Percentiles rank a stretch among this genome's conserved stretches.
Evolutionary conservation across 2,797 vertebrate genomes (phyloP).

Genomic region (Pantherophis alleghaniensis): DNA sequence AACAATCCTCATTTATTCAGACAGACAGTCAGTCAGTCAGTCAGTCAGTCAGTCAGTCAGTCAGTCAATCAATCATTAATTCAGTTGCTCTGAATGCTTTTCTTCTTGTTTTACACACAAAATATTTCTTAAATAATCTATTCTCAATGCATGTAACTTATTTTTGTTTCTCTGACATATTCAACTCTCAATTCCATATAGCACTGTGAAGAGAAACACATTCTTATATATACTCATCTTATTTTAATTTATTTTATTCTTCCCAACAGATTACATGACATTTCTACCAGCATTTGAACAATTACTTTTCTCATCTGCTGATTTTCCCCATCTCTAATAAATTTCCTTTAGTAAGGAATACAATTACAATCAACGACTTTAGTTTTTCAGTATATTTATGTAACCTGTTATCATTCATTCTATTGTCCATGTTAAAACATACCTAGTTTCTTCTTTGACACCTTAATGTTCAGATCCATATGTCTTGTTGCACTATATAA

Average conservation of each 20-base stretch:
- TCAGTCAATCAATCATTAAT: neutral
- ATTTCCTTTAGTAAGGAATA: neutral
- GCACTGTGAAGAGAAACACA: neutral
- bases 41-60: rapidly evolving
- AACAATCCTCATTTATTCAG: neutral
- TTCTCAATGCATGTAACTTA: neutral
- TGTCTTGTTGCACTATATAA: neutral
- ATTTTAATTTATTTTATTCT: neutral
- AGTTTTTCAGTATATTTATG: neutral
- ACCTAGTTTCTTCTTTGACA: neutral
- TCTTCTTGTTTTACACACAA: neutral
- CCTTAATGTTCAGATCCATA: neutral
- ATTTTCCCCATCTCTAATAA: neutral
- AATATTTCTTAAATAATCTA: neutral
- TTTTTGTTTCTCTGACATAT: neutral
- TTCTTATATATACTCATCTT: neutral
- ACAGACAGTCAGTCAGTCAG: rapidly evolving
- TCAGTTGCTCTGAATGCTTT: neutral
- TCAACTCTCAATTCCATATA: neutral
- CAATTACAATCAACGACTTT: neutral
- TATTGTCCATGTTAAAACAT: neutral
- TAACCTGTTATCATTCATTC: neutral
- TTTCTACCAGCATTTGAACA: neutral
- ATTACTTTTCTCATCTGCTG: neutral
- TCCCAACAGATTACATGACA: neutral